Evolutionary conservation across 2,797 vertebrate species (phyloP).

Genomic region (Hydrocynus forskahlii): DNA sequence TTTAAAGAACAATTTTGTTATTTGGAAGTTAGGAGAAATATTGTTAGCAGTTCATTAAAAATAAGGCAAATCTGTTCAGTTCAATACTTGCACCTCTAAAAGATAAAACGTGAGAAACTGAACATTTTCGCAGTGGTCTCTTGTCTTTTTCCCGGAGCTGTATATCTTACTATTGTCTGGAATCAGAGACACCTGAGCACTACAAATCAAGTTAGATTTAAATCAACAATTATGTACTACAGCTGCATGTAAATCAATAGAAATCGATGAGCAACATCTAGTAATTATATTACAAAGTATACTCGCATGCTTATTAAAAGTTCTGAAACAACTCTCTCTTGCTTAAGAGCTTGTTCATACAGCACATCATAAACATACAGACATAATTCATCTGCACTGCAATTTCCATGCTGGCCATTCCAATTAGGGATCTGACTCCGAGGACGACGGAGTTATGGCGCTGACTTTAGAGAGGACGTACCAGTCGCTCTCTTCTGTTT

Average conservation of each 20-base stretch:
- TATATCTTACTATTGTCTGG: neutral
- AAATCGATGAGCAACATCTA: conserved; percentile 25
- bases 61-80: too few species aligned
- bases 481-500: conserved; percentile 74
- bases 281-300: conserved; percentile 22
- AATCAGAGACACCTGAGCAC: conserved; percentile 10
- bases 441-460: conserved; percentile 74
- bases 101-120: too few species aligned
- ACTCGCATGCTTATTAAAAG: conserved; percentile 30
- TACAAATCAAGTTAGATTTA: conserved; percentile 4
- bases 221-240: neutral
- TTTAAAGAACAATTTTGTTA: too few species aligned
- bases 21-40: too few species aligned
- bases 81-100: too few species aligned
- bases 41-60: too few species aligned
- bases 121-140: too few species aligned
- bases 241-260: conserved; percentile 19
- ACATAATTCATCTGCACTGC: conserved; percentile 72
- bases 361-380: conserved; percentile 45
- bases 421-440: conserved; percentile 76
- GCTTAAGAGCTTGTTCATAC: conserved; percentile 24
- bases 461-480: conserved; percentile 73
- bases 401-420: conserved; percentile 70
- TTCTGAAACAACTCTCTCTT: conserved; percentile 20
- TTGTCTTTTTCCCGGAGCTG: too few species aligned